Evolutionary conservation across 2,797 vertebrate species (phyloP).

Genomic region (Spinus olivaceus): DNA sequence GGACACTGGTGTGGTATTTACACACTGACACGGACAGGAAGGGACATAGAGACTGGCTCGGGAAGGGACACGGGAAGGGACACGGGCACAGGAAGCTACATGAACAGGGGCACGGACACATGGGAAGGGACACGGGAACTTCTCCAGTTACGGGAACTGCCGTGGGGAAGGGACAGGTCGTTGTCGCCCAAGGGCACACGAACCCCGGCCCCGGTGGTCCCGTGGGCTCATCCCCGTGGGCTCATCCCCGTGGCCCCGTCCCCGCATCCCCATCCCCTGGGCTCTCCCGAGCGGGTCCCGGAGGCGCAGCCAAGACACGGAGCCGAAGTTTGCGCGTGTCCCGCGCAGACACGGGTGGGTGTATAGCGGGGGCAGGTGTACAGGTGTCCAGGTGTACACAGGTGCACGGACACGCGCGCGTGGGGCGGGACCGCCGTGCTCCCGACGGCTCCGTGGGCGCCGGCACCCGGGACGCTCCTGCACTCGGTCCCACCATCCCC

Average conservation of each 20-base stretch:
- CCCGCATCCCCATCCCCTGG: not conserved
- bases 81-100: not conserved
- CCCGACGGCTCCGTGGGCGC: not conserved
- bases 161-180: too few relatives aligned
- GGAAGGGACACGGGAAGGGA: rapidly evolving
- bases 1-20: too few relatives aligned
- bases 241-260: not conserved
- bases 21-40: too few relatives aligned
- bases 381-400: not conserved
- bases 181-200: not conserved
- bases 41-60: too few relatives aligned
- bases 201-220: not conserved
- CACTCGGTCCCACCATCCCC: not conserved
- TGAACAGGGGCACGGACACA: not conserved
- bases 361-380: not conserved
- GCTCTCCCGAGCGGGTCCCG: not conserved
- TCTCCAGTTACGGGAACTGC: not conserved
- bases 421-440: not conserved
- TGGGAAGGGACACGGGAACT: rapidly evolving
- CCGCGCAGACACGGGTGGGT: not conserved
- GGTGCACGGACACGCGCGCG: not conserved
- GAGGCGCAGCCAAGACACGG: not conserved
- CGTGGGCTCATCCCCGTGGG: not conserved
- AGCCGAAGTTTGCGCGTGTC: not conserved
- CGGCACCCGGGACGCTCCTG: not conserved